These are phyloP conservation scores for Tetheella fluctuosa DNA, from an alignment of 2,888 invertebrate genomes.

Conservation along the genomic window DNA sequence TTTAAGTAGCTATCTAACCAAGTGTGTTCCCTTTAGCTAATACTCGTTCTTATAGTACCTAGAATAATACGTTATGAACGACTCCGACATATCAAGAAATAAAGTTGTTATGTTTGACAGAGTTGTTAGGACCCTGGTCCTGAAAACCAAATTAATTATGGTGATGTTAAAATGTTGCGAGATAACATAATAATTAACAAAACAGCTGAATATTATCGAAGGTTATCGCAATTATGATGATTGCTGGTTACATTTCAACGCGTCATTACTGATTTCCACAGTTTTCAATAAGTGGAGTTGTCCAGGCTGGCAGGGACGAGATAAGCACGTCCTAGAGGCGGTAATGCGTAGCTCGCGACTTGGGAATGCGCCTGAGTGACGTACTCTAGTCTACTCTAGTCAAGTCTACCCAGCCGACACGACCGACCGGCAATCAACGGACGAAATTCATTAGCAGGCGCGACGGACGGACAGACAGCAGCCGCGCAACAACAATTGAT, in stretches of 20 bases:
- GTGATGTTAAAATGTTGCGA: too few relatives aligned
- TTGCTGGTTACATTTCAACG: not conserved
- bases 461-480: constrained; percentile 50
- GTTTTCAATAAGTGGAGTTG: not conserved
- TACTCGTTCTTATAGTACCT: too few relatives aligned
- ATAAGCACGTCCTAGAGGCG: constrained; percentile 1
- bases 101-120: too few relatives aligned
- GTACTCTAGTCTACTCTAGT: not conserved
- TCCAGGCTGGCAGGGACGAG: not conserved
- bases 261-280: constrained; percentile 2
- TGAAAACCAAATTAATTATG: too few relatives aligned
- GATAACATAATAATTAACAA: not conserved
- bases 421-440: constrained; percentile 33
- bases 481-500: constrained; percentile 52
- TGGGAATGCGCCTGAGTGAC: constrained; percentile 1
- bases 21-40: too few relatives aligned
- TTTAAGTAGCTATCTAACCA: too few relatives aligned
- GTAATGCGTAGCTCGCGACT: constrained; percentile 1
- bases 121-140: too few relatives aligned
- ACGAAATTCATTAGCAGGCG: constrained; percentile 49
- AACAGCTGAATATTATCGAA: not conserved
- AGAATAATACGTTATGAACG: too few relatives aligned
- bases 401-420: not conserved
- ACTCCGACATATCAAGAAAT: too few relatives aligned
- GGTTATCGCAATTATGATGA: not conserved